phyloP scores from a whole-genome alignment of 2,113 vertebrate genomes.

The Rhynchomys soricoides region DNA sequence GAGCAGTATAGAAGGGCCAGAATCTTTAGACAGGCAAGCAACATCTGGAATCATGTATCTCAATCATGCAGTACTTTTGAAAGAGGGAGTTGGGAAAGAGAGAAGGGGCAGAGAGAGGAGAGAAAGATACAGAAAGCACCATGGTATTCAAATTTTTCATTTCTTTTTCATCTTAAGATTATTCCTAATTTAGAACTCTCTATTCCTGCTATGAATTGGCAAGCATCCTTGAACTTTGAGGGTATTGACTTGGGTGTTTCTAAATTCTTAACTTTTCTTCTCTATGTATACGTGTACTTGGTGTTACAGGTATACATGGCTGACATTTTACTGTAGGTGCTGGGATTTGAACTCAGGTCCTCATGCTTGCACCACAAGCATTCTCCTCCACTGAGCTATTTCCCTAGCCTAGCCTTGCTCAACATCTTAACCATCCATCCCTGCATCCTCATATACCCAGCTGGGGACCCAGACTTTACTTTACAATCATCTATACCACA shows the following conservation, averaged over 20 bases:
- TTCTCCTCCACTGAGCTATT: neutral
- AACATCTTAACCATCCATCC: neutral
- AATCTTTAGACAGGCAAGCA: neutral
- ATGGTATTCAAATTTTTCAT: neutral
- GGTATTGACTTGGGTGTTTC: neutral
- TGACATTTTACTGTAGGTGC: neutral
- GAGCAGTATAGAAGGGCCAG: neutral
- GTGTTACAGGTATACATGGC: neutral
- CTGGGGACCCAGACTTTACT: neutral
- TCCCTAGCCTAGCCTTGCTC: neutral
- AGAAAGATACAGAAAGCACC: neutral
- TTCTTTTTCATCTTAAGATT: constrained; percentile 13
- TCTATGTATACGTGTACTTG: neutral
- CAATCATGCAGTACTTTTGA: neutral
- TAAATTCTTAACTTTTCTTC: neutral
- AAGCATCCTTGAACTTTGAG: neutral
- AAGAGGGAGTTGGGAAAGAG: neutral
- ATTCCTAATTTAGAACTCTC: neutral
- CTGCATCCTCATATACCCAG: neutral
- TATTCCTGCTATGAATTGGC: neutral
- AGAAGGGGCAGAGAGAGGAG: no score
- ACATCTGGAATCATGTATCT: neutral
- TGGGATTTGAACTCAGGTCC: neutral
- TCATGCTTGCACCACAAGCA: neutral
- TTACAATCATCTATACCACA: neutral